Base-by-base conservation (phyloP, 2,113 vertebrate species). In the Cardinalis cardinalis region DNA sequence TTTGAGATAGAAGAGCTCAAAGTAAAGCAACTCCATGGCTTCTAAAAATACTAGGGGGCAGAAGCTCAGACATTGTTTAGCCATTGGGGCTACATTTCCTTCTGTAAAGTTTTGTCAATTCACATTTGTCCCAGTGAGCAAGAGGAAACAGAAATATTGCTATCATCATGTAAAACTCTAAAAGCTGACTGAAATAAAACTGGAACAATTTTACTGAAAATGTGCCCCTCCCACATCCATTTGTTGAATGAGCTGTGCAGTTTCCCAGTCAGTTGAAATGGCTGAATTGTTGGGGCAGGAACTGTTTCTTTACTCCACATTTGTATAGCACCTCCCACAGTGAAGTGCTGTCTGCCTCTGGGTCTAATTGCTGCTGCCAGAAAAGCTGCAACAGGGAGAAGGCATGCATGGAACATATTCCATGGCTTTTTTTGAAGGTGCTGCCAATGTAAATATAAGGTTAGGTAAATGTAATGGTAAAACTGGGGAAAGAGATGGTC, bases 211-310 rank as follows among this genome's bases (percentile, higher is more conserved):
- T 72, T 49, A 65, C 46, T 46, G 38, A 38, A 87, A 87, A 53
- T 20, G 18, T 83, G 12, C 5, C 31, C 4, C 14, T 68, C 14
- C 31, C n/a, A 44, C 0, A 0, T 3, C 5, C 0, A 0, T 68
- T 72, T 52, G 25, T 20, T 89, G 60, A 85, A 64, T 16, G 18
- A 80, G 15, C 28, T 59, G 31, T 66, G 8, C 11, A 5, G 38
- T 34, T 83, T 89, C 61, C 46, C 53, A 43, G 24, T 18, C 51
- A 46, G 51, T 32, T 73, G 64, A 83, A 89, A 76, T 52, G 17
- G 38, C 44, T 48, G 36, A 85, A 31, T 28, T 70, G 16, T 58
- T 71, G 64, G 29, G 43, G 12, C 28, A 77, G 56, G 36, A 65
- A 18, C 32, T 38, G 9, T 68, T 84, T 82, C 82, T 83, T 55